Evolutionary conservation across 2,797 vertebrate genomes (phyloP).

Genomic region (Propithecus deckenii): DNA sequence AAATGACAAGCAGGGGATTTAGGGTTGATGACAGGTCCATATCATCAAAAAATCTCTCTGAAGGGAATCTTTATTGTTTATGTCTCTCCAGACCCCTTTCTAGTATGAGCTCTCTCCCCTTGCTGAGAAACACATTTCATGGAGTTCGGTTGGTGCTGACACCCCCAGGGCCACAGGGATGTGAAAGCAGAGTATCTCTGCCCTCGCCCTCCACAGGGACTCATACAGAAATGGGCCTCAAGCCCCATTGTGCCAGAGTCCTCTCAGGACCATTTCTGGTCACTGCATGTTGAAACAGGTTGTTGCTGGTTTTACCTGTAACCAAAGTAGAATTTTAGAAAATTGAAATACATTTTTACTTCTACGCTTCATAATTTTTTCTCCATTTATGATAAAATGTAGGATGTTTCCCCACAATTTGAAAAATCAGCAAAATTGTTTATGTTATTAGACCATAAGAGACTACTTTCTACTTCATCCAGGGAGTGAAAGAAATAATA

Average conservation of each 20-base stretch:
- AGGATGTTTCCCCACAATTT: background rate
- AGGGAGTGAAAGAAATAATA: slow-evolving; percentile 43
- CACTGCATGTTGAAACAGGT: background rate
- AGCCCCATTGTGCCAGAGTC: background rate
- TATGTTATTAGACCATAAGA: slow-evolving; percentile 41
- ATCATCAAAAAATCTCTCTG: background rate
- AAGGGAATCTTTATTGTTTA: background rate
- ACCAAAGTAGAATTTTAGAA: slow-evolving; percentile 18
- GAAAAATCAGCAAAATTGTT: slow-evolving; percentile 29
- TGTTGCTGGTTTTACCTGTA: background rate
- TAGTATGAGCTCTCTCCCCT: background rate
- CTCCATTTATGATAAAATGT: slow-evolving; percentile 3
- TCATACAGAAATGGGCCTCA: background rate
- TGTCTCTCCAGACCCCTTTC: background rate
- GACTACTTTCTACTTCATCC: slow-evolving; percentile 47
- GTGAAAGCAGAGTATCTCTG: background rate
- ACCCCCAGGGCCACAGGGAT: background rate
- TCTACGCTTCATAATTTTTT: background rate
- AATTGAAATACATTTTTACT: slow-evolving; percentile 16
- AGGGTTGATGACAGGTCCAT: background rate
- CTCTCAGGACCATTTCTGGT: background rate
- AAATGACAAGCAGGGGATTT: background rate
- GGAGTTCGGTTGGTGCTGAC: background rate
- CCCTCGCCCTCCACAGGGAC: fast-evolving
- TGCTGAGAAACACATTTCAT: background rate